These are phyloP conservation scores for Nesidiocoris tenuis DNA, from an alignment of 2,888 invertebrate genomes.

Conservation along the genomic window DNA sequence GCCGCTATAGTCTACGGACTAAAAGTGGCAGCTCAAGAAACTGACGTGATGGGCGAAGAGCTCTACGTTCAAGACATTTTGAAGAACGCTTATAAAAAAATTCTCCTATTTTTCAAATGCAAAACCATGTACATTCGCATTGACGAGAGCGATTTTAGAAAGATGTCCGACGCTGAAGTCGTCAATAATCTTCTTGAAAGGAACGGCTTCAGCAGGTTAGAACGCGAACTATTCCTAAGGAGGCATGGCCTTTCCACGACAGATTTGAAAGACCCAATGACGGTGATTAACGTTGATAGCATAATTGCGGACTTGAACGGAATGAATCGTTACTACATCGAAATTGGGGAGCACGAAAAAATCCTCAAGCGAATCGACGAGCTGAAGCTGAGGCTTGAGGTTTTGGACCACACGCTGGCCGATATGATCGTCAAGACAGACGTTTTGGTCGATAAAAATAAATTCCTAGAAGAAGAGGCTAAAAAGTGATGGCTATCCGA, in stretches of 20 bases:
- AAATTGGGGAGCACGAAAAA: conserved; percentile 30
- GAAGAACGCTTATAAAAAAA: conserved; percentile 16
- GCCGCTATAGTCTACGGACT: conserved; percentile 32
- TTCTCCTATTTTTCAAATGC: conserved; percentile 3
- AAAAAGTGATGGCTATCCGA: no score
- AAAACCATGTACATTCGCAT: conserved; percentile 13
- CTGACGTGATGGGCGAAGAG: conserved; percentile 13
- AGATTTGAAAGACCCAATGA: background rate
- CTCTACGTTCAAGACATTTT: conserved; percentile 20
- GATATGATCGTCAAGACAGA: conserved; percentile 40
- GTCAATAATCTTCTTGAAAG: conserved; percentile 20
- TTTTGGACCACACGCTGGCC: conserved; percentile 26
- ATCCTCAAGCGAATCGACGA: conserved; percentile 29
- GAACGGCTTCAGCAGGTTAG: conserved; percentile 20
- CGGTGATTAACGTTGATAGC: conserved; percentile 21
- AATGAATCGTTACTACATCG: conserved; percentile 24
- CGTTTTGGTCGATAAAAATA: conserved; percentile 32
- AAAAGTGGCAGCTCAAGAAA: conserved; percentile 21
- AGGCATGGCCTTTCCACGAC: conserved; percentile 20
- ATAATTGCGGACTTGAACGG: conserved; percentile 30
- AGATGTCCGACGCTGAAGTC: conserved; percentile 7
- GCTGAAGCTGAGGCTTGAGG: conserved; percentile 27
- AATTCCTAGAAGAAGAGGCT: conserved; percentile 10
- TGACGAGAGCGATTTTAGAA: conserved; percentile 8
- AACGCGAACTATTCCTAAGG: conserved; percentile 23